A percentile compares a stretch with the other conserved stretches of the same genome.
These are phyloP conservation scores for Hyperoplus immaculatus DNA, from an alignment of 2,797 vertebrate genomes.

Conservation along the genomic window DNA sequence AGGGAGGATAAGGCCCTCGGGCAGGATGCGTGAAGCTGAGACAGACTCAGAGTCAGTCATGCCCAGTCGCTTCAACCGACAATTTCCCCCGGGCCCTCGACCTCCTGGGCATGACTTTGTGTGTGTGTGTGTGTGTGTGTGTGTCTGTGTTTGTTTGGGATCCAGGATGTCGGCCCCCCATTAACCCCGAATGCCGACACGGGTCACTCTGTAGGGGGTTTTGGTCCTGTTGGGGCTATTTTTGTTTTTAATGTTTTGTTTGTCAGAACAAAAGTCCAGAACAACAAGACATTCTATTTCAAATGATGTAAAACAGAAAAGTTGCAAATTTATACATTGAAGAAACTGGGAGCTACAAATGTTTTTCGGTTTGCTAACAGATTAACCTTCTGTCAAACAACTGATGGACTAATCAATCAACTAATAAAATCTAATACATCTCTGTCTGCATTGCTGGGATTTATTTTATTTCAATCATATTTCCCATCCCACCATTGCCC, in stretches of 20 bases:
- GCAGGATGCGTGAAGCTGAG: slow-evolving; percentile 78
- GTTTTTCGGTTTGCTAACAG: too few relatives aligned
- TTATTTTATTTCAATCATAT: too few relatives aligned
- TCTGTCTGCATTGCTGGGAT: too few relatives aligned
- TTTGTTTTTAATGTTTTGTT: background rate
- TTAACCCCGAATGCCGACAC: slow-evolving; percentile 34
- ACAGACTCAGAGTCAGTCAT: slow-evolving; percentile 67
- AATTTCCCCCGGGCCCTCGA: slow-evolving; percentile 46
- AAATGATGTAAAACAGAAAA: background rate
- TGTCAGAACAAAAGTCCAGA: background rate
- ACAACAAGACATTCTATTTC: background rate
- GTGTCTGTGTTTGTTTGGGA: slow-evolving; percentile 42
- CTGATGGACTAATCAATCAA: background rate
- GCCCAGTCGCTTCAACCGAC: slow-evolving; percentile 53
- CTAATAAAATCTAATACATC: background rate
- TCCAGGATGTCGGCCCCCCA: slow-evolving; percentile 49
- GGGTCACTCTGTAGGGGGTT: slow-evolving; percentile 6
- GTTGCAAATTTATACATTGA: background rate
- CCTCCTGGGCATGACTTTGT: slow-evolving; percentile 51
- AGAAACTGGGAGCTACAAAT: background rate
- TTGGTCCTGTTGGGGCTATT: background rate
- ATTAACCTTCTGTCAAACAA: background rate
- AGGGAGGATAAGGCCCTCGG: slow-evolving; percentile 74
- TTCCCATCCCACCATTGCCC: too few relatives aligned
- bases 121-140: slow-evolving; percentile 27